phyloP scores from a whole-genome alignment of 2,888 invertebrate genomes.

The Pimpla rufipes region DNA sequence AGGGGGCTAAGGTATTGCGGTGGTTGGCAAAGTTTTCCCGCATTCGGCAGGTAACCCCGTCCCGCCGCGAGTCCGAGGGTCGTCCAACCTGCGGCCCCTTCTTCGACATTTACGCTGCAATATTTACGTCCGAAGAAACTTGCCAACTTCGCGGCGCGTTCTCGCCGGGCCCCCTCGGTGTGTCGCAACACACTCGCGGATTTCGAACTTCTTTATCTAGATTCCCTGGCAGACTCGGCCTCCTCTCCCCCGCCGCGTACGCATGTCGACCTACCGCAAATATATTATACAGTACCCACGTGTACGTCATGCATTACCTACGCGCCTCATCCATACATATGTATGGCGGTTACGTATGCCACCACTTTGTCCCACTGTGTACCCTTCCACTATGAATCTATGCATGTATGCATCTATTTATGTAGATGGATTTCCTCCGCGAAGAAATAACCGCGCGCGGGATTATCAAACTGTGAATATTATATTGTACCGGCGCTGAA shows the following conservation, averaged over 20 bases:
- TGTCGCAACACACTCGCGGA: background rate
- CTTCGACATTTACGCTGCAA: constrained; percentile 48
- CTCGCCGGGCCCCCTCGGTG: background rate
- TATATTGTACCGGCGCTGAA: constrained; percentile 35
- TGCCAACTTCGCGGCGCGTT: background rate
- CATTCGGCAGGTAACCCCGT: constrained; percentile 39
- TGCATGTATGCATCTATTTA: constrained; percentile 63
- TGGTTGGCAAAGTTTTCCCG: constrained; percentile 54
- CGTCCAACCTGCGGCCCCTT: background rate
- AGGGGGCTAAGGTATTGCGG: constrained; percentile 45
- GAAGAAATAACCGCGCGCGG: constrained; percentile 38
- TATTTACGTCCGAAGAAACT: constrained; percentile 51
- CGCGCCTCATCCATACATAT: constrained; percentile 43
- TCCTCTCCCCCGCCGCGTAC: background rate
- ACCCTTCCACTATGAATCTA: constrained; percentile 39
- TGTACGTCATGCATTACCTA: constrained; percentile 32
- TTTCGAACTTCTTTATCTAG: constrained; percentile 10
- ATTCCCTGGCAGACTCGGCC: constrained; percentile 8
- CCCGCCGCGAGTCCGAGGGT: constrained; percentile 4
- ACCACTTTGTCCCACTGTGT: constrained; percentile 58
- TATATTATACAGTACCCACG: constrained; percentile 12
- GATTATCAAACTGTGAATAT: constrained; percentile 58
- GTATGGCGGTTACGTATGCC: constrained; percentile 63
- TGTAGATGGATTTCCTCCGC: constrained; percentile 64
- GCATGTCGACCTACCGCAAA: constrained; percentile 16